Percentiles rank a stretch among this genome's conserved stretches.
Evolutionary conservation across 1,140 invertebrate species (phyloP).

Genomic region (Bombus vancouverensis): DNA sequence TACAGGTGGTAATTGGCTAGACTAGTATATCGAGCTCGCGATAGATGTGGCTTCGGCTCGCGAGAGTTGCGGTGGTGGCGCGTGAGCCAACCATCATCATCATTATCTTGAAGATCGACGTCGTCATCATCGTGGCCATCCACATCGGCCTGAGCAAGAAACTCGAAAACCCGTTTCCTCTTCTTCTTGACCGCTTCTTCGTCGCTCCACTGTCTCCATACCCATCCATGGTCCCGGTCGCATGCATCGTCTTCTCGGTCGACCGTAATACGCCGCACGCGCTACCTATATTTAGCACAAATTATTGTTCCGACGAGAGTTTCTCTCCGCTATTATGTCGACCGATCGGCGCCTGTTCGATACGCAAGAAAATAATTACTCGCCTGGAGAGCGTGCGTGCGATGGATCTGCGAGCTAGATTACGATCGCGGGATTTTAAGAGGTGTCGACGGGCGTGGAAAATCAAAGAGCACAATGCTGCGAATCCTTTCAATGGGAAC

Average conservation of each 20-base stretch:
- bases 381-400: constrained; percentile 16
- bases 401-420: constrained; percentile 7
- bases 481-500: not conserved
- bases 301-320: constrained; percentile 65
- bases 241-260: constrained; percentile 19
- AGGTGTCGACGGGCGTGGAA: constrained; percentile 19
- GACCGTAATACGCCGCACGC: constrained; percentile 64
- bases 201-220: not conserved
- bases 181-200: constrained; percentile 36
- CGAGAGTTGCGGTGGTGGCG: constrained; percentile 8
- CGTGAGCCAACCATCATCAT: constrained; percentile 30
- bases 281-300: constrained; percentile 71
- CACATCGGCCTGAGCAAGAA: constrained; percentile 51
- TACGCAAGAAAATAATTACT: constrained; percentile 69
- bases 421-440: constrained; percentile 34
- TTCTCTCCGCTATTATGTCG: constrained; percentile 67
- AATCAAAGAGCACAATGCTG: not conserved
- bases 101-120: constrained; percentile 42
- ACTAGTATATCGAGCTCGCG: constrained; percentile 42
- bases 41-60: constrained; percentile 19
- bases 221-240: not conserved
- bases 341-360: constrained; percentile 46
- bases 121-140: constrained; percentile 36
- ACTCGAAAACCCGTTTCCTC: constrained; percentile 59
- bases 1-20: constrained; percentile 56